Percentiles rank a stretch among this genome's conserved stretches.
These are phyloP conservation scores for Halcyon leucocephala DNA, from an alignment of 2,797 vertebrate species.

Conservation along the genomic window DNA sequence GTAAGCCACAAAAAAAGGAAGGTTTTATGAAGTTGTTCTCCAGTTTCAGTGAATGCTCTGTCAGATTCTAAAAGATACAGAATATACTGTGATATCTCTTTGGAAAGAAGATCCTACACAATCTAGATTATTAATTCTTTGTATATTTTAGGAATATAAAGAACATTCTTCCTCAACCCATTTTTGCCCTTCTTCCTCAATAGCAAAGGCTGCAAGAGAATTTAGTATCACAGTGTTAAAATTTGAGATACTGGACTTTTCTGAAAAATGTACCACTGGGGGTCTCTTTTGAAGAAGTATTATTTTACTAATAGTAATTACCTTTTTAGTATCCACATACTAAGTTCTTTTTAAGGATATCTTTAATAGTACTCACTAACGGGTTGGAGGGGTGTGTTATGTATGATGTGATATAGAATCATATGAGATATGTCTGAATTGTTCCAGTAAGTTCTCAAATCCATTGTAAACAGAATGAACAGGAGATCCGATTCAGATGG, in stretches of 20 bases:
- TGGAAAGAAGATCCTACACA: not conserved
- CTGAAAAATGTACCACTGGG: not conserved
- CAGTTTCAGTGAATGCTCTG: not conserved
- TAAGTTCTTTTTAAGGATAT: not conserved
- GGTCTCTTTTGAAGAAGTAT: not conserved
- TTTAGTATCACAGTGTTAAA: not conserved
- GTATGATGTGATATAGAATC: not conserved
- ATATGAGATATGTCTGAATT: not conserved
- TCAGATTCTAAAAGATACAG: not conserved
- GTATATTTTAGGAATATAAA: not conserved
- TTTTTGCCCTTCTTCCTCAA: not conserved
- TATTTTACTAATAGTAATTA: not conserved
- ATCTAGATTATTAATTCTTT: not conserved
- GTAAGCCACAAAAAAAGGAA: not conserved
- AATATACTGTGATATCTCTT: not conserved
- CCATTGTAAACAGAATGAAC: not conserved
- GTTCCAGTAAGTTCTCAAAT: not conserved
- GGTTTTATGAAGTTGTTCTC: not conserved
- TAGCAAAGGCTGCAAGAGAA: not conserved
- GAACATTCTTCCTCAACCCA: accelerated
- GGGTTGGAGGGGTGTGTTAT: too few relatives aligned
- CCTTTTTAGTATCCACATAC: not conserved
- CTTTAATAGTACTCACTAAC: not conserved
- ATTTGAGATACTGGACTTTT: not conserved
- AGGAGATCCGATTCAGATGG: not conserved